A percentile compares a stretch with the other conserved stretches of the same genome.
Conservation (phyloP, 1,140 invertebrate genomes). For the Globodera ellingtonae region DNA sequence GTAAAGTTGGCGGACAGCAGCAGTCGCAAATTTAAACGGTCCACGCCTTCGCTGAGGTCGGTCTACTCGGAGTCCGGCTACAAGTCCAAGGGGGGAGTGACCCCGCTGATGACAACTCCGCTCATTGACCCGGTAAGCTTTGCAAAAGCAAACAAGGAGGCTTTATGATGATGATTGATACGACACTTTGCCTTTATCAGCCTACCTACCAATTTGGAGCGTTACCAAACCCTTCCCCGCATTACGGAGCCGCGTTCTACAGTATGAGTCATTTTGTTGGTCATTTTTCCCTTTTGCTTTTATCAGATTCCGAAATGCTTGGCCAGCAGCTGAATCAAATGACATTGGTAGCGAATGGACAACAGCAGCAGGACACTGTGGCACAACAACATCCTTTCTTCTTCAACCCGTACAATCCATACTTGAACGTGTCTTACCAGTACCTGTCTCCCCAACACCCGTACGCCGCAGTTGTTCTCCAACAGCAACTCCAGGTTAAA, state of each 20-base stretch:
- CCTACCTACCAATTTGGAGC: neutral
- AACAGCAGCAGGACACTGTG: neutral
- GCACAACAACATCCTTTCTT: neutral
- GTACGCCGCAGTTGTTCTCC: neutral
- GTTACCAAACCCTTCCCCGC: neutral
- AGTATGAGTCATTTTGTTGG: neutral
- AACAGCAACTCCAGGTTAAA: neutral
- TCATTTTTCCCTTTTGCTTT: neutral
- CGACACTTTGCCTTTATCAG: neutral
- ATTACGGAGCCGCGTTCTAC: neutral
- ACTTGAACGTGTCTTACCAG: neutral
- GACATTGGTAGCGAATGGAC: neutral
- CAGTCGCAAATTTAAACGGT: conserved; percentile 42
- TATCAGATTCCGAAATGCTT: neutral
- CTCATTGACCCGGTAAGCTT: conserved; percentile 19
- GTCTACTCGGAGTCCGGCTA: conserved; percentile 15
- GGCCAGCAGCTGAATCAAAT: neutral
- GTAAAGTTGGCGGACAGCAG: conserved; percentile 48
- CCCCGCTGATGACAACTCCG: conserved; percentile 27
- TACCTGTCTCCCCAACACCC: conserved; percentile 3
- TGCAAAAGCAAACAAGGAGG: neutral
- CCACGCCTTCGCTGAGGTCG: conserved; percentile 28
- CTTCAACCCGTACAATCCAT: neutral
- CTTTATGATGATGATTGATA: neutral
- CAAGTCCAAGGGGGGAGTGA: conserved; percentile 9